Evolutionary conservation across 2,113 vertebrate species (phyloP), one percentile per base, ranked within the genome.

Genomic region (Rhinoptilus africanus): DNA sequence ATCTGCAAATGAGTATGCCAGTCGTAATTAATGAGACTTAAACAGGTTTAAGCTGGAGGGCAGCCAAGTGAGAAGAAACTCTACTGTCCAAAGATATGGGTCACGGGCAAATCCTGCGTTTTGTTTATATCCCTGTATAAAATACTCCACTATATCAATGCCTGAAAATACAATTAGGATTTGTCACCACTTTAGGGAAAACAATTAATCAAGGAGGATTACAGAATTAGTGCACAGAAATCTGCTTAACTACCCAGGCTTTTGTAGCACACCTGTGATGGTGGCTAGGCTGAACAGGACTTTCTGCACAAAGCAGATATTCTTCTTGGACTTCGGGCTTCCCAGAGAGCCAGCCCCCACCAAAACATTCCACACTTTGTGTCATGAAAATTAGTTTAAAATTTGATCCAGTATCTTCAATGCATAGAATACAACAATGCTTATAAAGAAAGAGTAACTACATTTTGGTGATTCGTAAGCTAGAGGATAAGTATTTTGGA

Each of bases 151-250:
- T 64, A n/a, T 62, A 79, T 88, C 71, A 69, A 24, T 50, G 48
- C 62, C 77, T 69, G 71, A 82, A 92, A 85, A 96, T 66, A 63
- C 89, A 93, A 94, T 93, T 95, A 96, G 96, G 96, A 89, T 90
- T 71, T 94, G 67, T 59, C 71, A 83, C 27, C 59, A 54, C 93
- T 88, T 79, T 75, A 92, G 22, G 50, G 62, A 94, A 96, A 95
- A 95, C 92, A 96, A 91, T 89, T 94, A 64, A 86, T 90, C 83
- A 92, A 72, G 60, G 39, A 39, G 35, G 88, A 97, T 97, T 97
- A 96, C 11, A 82, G 69, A 89, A 71, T 92, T 93, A 94, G 86
- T 20, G 34, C 24, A 51, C 8, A 45, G 60, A 68, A 95, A 95
- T 88, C 93, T 86, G 14, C 88, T 93, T 92, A 96, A 53, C 37